Evolutionary conservation across 2,113 vertebrate genomes (phyloP), one percentile per base, ranked within the genome.

Genomic region (Sorex fumeus): DNA sequence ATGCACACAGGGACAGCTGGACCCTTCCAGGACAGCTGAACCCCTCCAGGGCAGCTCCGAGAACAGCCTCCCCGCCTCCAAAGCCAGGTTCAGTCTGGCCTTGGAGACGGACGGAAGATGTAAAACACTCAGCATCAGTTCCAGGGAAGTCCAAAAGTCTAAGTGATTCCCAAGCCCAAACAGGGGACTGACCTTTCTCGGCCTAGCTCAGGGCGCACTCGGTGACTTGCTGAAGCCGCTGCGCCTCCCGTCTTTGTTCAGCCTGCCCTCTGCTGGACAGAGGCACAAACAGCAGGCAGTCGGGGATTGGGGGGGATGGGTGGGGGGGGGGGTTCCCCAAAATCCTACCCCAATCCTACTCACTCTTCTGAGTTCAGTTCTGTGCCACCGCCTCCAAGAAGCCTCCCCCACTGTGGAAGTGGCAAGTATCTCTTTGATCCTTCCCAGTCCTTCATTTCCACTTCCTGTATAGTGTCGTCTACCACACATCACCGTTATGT

Each of bases 201-300:
- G 57, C 45, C 32, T 32, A 89, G 15, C 40, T 7, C 6, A 34
- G 60, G 47, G 21, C 18, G 62, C 28, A 47, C 19, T 4, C 18
- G 70, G 3, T 36, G 3, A n/a, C 13, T 15, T 12, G 23, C 18
- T 25, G 53, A 88, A n/a, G 67, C 28, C 76, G 32, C 7, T 2
- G 25, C 47, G 47, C 18, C 32, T 80, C 12, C 70, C 53, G 9
- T 81, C 86, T 89, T 92, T 86, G 91, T 60, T 88, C 57, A 6
- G 93, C 72, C 91, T 91, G 96, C 96, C 96, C 96, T 96, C 96
- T 97, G 88, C 95, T 96, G 96, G 96, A 95, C 0, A 2, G 87
- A 84, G 8, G 74, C 3, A 0, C 28, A 69, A 96, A 93, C 77
- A 75, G 83, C 80, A 36, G 50, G 69, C 66, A 72, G 34, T 88